phyloP scores from a whole-genome alignment of 2,113 vertebrate genomes.

The Trinectes maculatus region DNA sequence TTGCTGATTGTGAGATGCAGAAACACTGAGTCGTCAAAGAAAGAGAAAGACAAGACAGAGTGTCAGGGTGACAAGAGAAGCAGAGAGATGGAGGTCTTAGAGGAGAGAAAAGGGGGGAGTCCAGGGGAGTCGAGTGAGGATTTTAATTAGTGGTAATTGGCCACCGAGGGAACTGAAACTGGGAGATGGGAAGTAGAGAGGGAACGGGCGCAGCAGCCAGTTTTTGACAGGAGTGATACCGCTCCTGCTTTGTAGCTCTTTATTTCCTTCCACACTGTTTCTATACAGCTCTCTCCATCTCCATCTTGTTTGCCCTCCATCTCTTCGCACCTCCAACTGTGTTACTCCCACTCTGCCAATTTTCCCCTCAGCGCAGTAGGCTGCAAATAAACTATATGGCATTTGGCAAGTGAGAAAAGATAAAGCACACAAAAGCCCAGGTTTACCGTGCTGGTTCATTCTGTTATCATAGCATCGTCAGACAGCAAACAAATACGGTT shows the following conservation, averaged over 20 bases:
- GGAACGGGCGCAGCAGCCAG: constrained; percentile 46
- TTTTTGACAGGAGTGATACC: constrained; percentile 73
- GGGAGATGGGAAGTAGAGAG: constrained; percentile 46
- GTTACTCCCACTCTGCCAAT: constrained; percentile 26
- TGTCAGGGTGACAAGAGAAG: constrained; percentile 45
- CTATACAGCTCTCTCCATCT: constrained; percentile 33
- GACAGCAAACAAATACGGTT: not conserved
- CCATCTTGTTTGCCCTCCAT: constrained; percentile 44
- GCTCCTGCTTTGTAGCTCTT: constrained; percentile 69
- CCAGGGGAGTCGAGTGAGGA: constrained; percentile 68
- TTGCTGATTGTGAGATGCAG: constrained; percentile 36
- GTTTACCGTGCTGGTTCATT: not conserved
- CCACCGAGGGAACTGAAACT: constrained; percentile 79
- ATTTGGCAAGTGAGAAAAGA: constrained; percentile 15
- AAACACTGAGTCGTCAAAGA: constrained; percentile 40
- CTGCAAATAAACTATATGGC: constrained; percentile 1
- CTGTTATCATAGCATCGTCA: not conserved
- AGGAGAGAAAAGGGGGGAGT: constrained; percentile 65
- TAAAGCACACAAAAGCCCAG: not conserved
- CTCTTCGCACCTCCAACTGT: constrained; percentile 44
- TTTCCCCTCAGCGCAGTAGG: constrained; percentile 11
- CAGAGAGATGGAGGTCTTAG: constrained; percentile 58
- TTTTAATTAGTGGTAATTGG: constrained; percentile 87
- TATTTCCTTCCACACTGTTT: constrained; percentile 58
- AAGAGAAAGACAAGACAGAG: constrained; percentile 34